These are phyloP conservation scores for Spilarctia lutea DNA, from an alignment of 2,888 invertebrate species.

Conservation along the genomic window DNA sequence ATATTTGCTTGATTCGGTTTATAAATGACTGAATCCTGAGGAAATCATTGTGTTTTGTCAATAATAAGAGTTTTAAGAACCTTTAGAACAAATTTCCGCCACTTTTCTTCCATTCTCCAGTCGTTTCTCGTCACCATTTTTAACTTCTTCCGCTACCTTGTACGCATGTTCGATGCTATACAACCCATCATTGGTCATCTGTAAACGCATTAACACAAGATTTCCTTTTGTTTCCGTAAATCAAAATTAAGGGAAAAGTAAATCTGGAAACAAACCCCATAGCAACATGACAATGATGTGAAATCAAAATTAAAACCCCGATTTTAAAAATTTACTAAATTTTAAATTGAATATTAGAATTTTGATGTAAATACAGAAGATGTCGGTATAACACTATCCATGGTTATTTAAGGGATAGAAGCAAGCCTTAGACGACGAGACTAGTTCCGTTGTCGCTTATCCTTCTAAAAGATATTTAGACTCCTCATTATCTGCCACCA, in stretches of 20 bases:
- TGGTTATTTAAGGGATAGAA: too few relatives aligned
- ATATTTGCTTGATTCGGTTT: too few relatives aligned
- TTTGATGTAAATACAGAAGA: not conserved
- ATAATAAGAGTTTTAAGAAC: constrained; percentile 39
- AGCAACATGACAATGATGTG: too few relatives aligned
- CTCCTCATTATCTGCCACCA: too few relatives aligned
- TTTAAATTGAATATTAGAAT: not conserved
- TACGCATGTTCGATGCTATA: constrained; percentile 67
- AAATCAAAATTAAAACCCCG: too few relatives aligned
- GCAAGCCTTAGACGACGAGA: too few relatives aligned
- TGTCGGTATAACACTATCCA: too few relatives aligned
- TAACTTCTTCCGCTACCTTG: constrained; percentile 65
- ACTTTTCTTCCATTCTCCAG: constrained; percentile 68
- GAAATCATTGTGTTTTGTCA: not conserved
- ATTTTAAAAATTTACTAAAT: not conserved
- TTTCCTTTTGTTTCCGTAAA: not conserved
- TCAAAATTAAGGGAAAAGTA: too few relatives aligned
- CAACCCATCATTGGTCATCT: constrained; percentile 68
- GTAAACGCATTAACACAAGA: constrained; percentile 24
- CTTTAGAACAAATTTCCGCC: constrained; percentile 70
- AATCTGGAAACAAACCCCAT: not conserved
- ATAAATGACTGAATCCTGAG: too few relatives aligned
- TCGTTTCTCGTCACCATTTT: constrained; percentile 72
- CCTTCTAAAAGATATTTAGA: too few relatives aligned
- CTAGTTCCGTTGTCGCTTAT: too few relatives aligned